A percentile compares a stretch with the other conserved stretches of the same genome.
These are phyloP conservation scores for Brachyptera risi DNA, from an alignment of 2,888 invertebrate species.

Conservation along the genomic window DNA sequence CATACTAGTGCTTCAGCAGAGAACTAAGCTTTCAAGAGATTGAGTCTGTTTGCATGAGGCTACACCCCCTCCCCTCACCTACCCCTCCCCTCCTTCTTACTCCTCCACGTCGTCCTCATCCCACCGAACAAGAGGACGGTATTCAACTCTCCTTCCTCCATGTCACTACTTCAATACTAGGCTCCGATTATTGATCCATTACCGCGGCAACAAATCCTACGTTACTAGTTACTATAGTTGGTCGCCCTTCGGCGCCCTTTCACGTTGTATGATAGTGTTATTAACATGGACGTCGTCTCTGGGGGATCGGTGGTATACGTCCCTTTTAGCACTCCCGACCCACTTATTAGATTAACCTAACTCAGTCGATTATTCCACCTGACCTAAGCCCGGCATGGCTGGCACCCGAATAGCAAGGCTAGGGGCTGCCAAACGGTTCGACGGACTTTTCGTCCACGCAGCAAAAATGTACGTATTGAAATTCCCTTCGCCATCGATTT, in stretches of 20 bases:
- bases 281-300: not conserved
- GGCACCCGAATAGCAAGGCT: not conserved
- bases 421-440: slow-evolving; percentile 2
- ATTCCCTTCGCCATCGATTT: slow-evolving; percentile 17
- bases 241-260: slow-evolving; percentile 3
- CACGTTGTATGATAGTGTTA: slow-evolving; percentile 1
- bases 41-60: slow-evolving; percentile 21
- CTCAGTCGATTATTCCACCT: slow-evolving; percentile 4
- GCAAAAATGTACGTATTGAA: slow-evolving; percentile 19
- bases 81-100: not conserved
- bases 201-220: slow-evolving; percentile 15
- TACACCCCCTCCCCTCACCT: not conserved
- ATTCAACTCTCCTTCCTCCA: slow-evolving; percentile 12
- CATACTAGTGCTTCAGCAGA: not conserved
- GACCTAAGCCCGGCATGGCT: not conserved
- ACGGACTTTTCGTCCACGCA: not conserved
- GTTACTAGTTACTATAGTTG: not conserved
- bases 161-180: slow-evolving; percentile 18
- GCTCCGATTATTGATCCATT: slow-evolving; percentile 11
- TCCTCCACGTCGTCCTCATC: not conserved
- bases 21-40: slow-evolving; percentile 20
- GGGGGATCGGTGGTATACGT: no score
- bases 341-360: slow-evolving; percentile 11
- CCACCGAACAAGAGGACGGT: not conserved
- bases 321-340: not conserved